Evolutionary conservation across 2,888 invertebrate species (phyloP), one percentile per base, ranked within the genome.

Genomic region (Rhaphigaster nebulosa): DNA sequence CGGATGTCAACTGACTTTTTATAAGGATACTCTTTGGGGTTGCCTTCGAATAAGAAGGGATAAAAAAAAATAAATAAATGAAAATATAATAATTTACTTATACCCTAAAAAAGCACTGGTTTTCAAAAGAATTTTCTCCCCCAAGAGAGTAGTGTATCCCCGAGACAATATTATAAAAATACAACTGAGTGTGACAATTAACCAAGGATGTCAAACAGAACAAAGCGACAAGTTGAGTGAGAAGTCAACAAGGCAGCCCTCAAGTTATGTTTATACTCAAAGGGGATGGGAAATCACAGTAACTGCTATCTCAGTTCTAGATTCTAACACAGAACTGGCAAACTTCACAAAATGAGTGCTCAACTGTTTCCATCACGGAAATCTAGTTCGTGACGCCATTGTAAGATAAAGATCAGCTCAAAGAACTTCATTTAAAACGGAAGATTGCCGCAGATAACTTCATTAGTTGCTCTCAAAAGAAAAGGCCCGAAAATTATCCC

Each of bases 391-490:
- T 84, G 84, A 84, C 41, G 84, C 84, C 84, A 13, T 41, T 84
- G 26, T n/a, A n/a, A 45, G 84, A 84, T 84, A 84, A 84, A 12
- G 26, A 84, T 84, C 84, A 20, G 26, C 84, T 84, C 84, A 84
- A 84, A 84, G 45, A 84, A 84, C 41, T 84, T n/a, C 45, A 84
- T 84, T 84, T 84, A 84, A 84, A 84, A 84, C 26, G 84, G 45
- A 84, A 84, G 84, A 84, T 84, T 84, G 84, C 84, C 13, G 26
- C 41, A 45, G 84, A 84, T 84, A 84, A 84, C 84, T 84, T 84
- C 84, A 84, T 84, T 84, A 84, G 41, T n/a, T 45, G 84, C 41
- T 84, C 84, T 84, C 84, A 45, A 84, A 70, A 45, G 84, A 84
- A 84, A 84, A 29, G 45, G 26, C 26, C 10, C 84, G 26, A 45